Base-by-base conservation (phyloP, 2,113 vertebrate species). In the Zosterops borbonicus region DNA sequence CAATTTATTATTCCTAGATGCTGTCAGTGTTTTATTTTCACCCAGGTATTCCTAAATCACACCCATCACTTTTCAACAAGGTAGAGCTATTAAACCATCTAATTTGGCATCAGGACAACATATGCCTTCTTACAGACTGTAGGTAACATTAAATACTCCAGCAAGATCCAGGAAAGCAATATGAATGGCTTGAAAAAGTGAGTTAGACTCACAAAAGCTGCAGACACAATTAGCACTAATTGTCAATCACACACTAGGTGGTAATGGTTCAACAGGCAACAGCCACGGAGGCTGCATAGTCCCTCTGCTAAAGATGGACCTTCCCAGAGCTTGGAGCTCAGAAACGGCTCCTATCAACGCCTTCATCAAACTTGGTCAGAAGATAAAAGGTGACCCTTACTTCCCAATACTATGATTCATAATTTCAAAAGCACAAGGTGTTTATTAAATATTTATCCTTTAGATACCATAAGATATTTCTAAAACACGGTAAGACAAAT, bases 201-300 rank as follows among this genome's bases (percentile, higher is more conserved):
- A 64, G 22, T 55, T 27, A 76, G 73, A 63, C 19, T 58, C 25
- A 62, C 31, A 74, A 42, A 81, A 73, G 15, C 49, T 58, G 69
- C 1, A 2, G 46, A 27, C 25, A 55, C 39, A 73, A 83, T 52
- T 50, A 93, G 55, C 17, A 55, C 25, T 70, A 62, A 80, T 4
- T 87, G 63, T 44, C 88, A 88, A 29, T 49, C n/a, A 14, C 63
- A 46, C 15, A 39, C 11, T 11, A 27, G 5, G 50, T 44, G 23
- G 63, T 31, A 41, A 41, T 27, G 49, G 35, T 73, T 79, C 56
- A 70, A n/a, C 0, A 1, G 65, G 69, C 39, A 68, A 37, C 16
- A 76, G 49, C 9, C 76, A 35, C 0, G 0, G 12, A 77, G 49
- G 4, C 64, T 50, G 42, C 29, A 76, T 25, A 18, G 12, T 67